These are phyloP conservation scores for Exephanes ischioxanthus DNA, from an alignment of 2,888 invertebrate species.

Conservation along the genomic window DNA sequence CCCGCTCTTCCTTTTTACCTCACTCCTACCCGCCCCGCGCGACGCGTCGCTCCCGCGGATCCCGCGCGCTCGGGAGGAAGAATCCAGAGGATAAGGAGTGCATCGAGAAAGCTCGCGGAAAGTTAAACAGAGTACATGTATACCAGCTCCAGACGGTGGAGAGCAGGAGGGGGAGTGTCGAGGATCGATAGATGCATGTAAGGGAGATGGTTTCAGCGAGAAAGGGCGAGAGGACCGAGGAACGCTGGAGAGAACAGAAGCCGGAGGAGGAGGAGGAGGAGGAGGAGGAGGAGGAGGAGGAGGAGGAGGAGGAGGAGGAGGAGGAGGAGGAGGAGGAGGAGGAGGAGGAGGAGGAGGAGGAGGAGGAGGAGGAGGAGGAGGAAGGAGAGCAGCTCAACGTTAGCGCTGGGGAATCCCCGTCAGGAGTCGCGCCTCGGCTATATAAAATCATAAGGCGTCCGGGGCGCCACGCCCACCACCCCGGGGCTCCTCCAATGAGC, in stretches of 20 bases:
- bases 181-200: too few species aligned
- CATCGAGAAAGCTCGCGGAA: constrained; percentile 52
- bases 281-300: constrained; percentile 52
- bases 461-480: constrained; percentile 82
- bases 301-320: constrained; percentile 46
- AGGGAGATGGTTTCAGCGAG: too few species aligned
- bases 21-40: background rate
- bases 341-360: constrained; percentile 39
- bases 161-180: too few species aligned
- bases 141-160: too few species aligned
- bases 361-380: constrained; percentile 59
- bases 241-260: too few species aligned
- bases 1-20: background rate
- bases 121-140: constrained; percentile 35
- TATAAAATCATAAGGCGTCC: constrained; percentile 83
- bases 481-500: constrained; percentile 80
- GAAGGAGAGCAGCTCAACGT: constrained; percentile 36
- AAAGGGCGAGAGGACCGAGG: too few species aligned
- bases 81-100: constrained; percentile 36
- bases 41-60: background rate
- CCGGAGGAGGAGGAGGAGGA: constrained; percentile 47
- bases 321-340: constrained; percentile 49
- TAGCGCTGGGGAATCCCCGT: constrained; percentile 65
- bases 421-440: background rate
- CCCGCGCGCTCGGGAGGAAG: constrained; percentile 27